Base-by-base conservation (phyloP, 2,113 vertebrate genomes). In the Microcebus murinus region DNA sequence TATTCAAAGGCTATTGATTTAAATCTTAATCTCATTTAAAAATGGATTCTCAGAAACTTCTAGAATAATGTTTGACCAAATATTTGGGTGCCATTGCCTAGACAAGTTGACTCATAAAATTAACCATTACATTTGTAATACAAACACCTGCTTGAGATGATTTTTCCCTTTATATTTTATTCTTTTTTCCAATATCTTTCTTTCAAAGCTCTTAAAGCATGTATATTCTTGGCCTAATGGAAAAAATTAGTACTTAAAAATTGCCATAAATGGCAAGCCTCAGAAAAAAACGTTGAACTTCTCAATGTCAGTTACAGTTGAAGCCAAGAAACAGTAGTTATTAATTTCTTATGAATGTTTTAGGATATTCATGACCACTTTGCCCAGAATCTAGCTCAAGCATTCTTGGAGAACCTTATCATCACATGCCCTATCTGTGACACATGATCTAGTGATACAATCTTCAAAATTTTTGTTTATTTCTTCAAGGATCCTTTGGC, bases 271-370 rank as follows among this genome's bases (percentile, higher is more conserved):
- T 5, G 4, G 23, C 36, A 71, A 70, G 48, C 27, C 42, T 83
- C 48, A 82, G n/a, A 96, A 89, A 71, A 83, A 52, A 83, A 70
- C n/a, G 96, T 96, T 79, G 57, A 95, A 95, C 73, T 82, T 31
- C 23, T 95, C 63, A 68, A 65, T 96, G 79, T 85, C 63, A 74
- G 29, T 73, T 95, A 91, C 1, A 91, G 42, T 70, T 57, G 42
- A 34, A 86, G 39, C 77, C 90, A 83, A 91, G 34, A 93, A 74
- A 89, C 23, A 31, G 67, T 70, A 39, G 71, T 61, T 95, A 65
- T 11, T 61, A 73, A 86, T 34, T 15, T 42, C 71, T 82, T 96
- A 15, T 81, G 23, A 96, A 45, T 77, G 29, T 82, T 96, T 92
- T 45, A 79, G 45, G 6, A 85, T 96, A 91, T 96, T 90, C 36